Percentiles rank a stretch among this genome's conserved stretches.
phyloP scores from a whole-genome alignment of 2,113 vertebrate genomes.

The Dendrocopos noguchii region DNA sequence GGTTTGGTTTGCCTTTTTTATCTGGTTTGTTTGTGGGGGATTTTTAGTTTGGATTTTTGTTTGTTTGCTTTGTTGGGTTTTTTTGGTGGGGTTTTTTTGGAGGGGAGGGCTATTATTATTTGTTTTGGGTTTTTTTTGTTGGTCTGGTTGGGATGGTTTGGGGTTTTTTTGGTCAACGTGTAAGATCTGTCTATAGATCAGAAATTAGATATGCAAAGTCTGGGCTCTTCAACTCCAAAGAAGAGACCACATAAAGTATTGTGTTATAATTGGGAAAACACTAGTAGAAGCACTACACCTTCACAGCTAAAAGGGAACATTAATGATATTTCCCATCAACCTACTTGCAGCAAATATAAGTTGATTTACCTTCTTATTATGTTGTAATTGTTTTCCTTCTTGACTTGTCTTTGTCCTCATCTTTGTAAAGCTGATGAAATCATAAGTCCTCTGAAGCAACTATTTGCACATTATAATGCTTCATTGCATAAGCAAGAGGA shows the following conservation, averaged over 20 bases:
- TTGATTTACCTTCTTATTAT: slow-evolving; percentile 70
- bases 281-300: slow-evolving; percentile 7
- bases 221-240: background rate
- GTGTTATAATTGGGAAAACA: background rate
- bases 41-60: too few relatives aligned
- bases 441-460: slow-evolving; percentile 48
- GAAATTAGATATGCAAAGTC: background rate
- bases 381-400: slow-evolving; percentile 56
- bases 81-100: too few relatives aligned
- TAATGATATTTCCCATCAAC: slow-evolving; percentile 52
- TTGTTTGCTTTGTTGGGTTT: too few relatives aligned
- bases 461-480: slow-evolving; percentile 56
- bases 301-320: slow-evolving; percentile 39
- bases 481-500: slow-evolving; percentile 61
- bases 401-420: slow-evolving; percentile 63
- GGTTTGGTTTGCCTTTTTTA: background rate
- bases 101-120: too few relatives aligned
- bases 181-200: background rate
- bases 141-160: too few relatives aligned
- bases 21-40: too few relatives aligned
- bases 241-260: background rate
- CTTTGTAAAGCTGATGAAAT: slow-evolving; percentile 53
- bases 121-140: too few relatives aligned
- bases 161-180: background rate
- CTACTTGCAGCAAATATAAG: slow-evolving; percentile 55